Evolutionary conservation across 2,113 vertebrate species (phyloP), one percentile per base, ranked within the genome.

Genomic region (Clupea harengus): DNA sequence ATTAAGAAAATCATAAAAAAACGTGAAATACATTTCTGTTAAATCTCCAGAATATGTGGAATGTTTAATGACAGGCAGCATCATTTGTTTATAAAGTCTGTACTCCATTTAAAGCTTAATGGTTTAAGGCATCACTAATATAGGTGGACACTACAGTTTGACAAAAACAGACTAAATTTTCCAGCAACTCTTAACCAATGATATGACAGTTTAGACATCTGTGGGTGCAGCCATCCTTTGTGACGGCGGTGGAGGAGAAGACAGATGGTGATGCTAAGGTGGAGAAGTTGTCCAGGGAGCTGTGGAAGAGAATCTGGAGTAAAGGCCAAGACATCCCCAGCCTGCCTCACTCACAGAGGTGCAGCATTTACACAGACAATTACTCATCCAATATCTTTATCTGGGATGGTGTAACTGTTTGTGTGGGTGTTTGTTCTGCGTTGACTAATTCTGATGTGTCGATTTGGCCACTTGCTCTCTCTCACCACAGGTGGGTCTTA

Each of bases 231-330:
- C 97, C 1, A 97, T 97, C 97, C 15, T 97, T 98, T 89, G 87
- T 98, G 88, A 92, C 95, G 0, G 95, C 95, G 0, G 92, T 97
- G 57, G 93, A 93, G 83, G 90, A 90, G 92, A 91, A 92, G 81
- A 82, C 92, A 87, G 1, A 85, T 78, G 88, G 92, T 89, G 89
- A 90, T 92, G 8, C 49, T 1, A 45, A 88, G 88, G 90, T 94
- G 89, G 97, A 97, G 93, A 89, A 89, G 45, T 94, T 95, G 80
- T 97, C 97, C 28, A 91, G 96, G 82, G 96, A 97, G 88, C 92
- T 98, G 9, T 97, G 97, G 97, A 95, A 88, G 90, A 93, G 97
- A 1, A 84, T 96, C 91, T 98, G 97, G 97, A 92, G 87, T 46
- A 92, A 94, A 89, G 95, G 97, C 91, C 94, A 97, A 93, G 97